A percentile compares a stretch with the other conserved stretches of the same genome.
Conservation (phyloP, 2,797 vertebrate species). For the Catharus ustulatus region DNA sequence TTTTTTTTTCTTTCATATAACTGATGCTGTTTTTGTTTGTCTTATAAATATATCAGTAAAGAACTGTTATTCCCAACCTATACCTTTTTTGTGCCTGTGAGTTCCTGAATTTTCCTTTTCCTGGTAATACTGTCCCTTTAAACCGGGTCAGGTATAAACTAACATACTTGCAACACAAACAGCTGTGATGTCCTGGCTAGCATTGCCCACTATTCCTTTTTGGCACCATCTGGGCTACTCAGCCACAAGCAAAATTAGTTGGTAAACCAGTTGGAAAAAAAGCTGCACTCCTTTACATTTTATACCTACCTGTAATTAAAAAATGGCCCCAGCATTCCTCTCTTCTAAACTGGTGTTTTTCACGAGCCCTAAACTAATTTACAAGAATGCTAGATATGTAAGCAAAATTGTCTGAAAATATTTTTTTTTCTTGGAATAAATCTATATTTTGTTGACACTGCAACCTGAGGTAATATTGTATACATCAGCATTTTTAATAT, state of each 20-base stretch:
- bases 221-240: not conserved
- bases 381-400: not conserved
- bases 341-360: not conserved
- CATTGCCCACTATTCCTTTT: not conserved
- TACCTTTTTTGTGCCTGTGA: too few relatives aligned
- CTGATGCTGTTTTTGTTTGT: too few relatives aligned
- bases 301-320: not conserved
- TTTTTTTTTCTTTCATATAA: too few relatives aligned
- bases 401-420: not conserved
- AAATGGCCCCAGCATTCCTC: not conserved
- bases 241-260: rapidly evolving
- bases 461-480: not conserved
- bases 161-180: not conserved
- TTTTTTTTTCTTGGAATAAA: not conserved
- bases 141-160: too few relatives aligned
- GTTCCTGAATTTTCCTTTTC: too few relatives aligned
- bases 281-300: not conserved
- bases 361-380: not conserved
- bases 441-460: not conserved
- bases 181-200: not conserved
- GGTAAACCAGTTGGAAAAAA: not conserved
- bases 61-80: too few relatives aligned
- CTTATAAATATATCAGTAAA: too few relatives aligned
- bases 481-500: conserved; percentile 17
- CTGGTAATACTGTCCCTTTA: too few relatives aligned